Percentiles rank a stretch among this genome's conserved stretches.
Evolutionary conservation across 2,888 invertebrate species (phyloP).

Genomic region (Drosophila histrio): DNA sequence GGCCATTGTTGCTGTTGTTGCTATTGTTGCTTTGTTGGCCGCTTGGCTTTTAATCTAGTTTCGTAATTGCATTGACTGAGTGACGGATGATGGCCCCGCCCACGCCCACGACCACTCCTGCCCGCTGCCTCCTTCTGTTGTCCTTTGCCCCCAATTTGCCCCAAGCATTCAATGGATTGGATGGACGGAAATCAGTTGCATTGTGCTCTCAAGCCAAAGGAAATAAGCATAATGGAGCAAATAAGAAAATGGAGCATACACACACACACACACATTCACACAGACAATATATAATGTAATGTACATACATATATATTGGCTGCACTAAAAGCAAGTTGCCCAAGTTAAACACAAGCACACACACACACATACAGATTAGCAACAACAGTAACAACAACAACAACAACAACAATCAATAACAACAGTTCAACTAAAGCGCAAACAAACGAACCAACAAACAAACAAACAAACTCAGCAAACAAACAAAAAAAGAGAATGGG

Average conservation of each 20-base stretch:
- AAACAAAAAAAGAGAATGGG: constrained; percentile 32
- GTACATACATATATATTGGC: constrained; percentile 1
- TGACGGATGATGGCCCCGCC: constrained; percentile 57
- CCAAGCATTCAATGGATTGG: constrained; percentile 24
- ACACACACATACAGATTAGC: constrained; percentile 21
- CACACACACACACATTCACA: constrained; percentile 10
- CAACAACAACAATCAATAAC: constrained; percentile 55
- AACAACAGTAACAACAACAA: constrained; percentile 39
- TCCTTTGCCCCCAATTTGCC: background rate
- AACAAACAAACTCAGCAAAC: constrained; percentile 42
- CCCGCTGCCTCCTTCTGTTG: background rate
- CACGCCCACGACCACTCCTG: background rate
- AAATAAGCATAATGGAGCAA: constrained; percentile 60
- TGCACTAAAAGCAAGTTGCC: background rate
- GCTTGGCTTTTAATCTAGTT: constrained; percentile 77
- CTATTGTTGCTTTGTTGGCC: constrained; percentile 50
- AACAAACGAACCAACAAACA: constrained; percentile 38
- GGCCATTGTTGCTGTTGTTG: constrained; percentile 28
- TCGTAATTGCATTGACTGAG: constrained; percentile 74
- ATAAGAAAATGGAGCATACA: constrained; percentile 41
- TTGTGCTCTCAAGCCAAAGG: constrained; percentile 56
- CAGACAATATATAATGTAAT: background rate
- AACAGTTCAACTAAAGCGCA: constrained; percentile 56
- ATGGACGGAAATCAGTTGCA: constrained; percentile 59
- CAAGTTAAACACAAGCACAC: constrained; percentile 8